phyloP scores from a whole-genome alignment of 2,888 invertebrate species.

The Hermodice carunculata region DNA sequence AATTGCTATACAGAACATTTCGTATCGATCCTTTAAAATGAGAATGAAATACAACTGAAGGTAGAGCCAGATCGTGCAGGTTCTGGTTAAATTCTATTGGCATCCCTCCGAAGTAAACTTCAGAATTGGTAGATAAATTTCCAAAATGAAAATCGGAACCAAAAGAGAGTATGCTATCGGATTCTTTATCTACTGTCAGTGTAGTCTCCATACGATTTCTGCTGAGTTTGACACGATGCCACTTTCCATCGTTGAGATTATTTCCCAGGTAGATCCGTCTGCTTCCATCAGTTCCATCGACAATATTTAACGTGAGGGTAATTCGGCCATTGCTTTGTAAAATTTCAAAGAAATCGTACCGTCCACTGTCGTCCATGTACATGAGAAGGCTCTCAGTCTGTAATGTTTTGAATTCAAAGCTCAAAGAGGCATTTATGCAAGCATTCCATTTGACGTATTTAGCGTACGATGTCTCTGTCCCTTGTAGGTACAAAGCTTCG shows the following conservation, averaged over 20 bases:
- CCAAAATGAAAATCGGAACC: constrained; percentile 65
- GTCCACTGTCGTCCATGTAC: constrained; percentile 92
- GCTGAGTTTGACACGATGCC: constrained; percentile 88
- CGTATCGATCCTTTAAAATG: constrained; percentile 54
- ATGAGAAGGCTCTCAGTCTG: constrained; percentile 79
- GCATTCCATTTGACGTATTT: constrained; percentile 65
- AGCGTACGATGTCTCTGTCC: constrained; percentile 58
- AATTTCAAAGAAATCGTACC: constrained; percentile 92
- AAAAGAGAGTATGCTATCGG: constrained; percentile 49
- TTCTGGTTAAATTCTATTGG: constrained; percentile 41
- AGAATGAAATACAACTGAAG: constrained; percentile 46
- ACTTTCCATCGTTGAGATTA: constrained; percentile 87
- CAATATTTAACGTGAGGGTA: constrained; percentile 75
- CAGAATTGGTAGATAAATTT: constrained; percentile 48
- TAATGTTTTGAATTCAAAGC: constrained; percentile 62
- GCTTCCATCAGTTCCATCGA: constrained; percentile 55
- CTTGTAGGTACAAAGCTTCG: no score
- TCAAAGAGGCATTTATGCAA: constrained; percentile 60
- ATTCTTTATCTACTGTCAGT: constrained; percentile 54
- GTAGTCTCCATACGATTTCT: constrained; percentile 71
- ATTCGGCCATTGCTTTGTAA: constrained; percentile 71
- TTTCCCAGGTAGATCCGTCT: constrained; percentile 46
- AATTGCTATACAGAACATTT: constrained; percentile 65
- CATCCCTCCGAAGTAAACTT: constrained; percentile 63
- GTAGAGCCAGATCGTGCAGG: constrained; percentile 46